Evolutionary conservation across 2,797 vertebrate species (phyloP), one percentile per base, ranked within the genome.

Genomic region (Spatula versicolor): DNA sequence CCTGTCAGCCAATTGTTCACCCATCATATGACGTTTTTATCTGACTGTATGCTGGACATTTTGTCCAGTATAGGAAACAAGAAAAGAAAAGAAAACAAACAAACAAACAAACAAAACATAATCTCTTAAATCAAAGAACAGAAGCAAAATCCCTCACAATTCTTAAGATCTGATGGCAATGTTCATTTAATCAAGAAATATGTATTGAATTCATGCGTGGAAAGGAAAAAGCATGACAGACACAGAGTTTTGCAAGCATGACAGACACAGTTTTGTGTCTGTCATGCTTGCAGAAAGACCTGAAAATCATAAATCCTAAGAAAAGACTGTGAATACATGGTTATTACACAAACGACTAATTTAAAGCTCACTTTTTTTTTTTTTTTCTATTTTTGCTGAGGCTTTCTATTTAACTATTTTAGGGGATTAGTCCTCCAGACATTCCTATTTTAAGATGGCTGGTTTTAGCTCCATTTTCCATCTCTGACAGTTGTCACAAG

Each of bases 361-460:
- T 80, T 69, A 66, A 88, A 86, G 13, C 14, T 6, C 39, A 26
- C 0, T 81, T 4, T 1, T 22, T 21, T 1, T 8, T 37, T 22
- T 55, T 59, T 37, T 67, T 16, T 3, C 5, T 23, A 0, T 39
- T 74, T 6, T 30, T 2, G 1, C 16, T 62, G n/a, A 59, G 4
- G 6, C 68, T 50, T 60, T 4, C 4, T 0, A 17, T 72, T 77
- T 71, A 5, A 30, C 18, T 28, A 6, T 4, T 48, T 62, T 66
- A 45, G 11, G 12, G 21, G 9, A 5, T 33, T 4, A 59, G 48
- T 37, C 14, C 39, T 55, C 28, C 13, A 63, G 43, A 4, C 3
- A 9, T 4, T 62, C 6, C 48, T 50, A 20, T 25, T 62, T 6
- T n/a, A 59, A 67, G 2, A 7, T 6, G 45, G 6, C 2, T 33